Evolutionary conservation across 1,140 invertebrate genomes (phyloP), one percentile per base, ranked within the genome.

Genomic region (Watersipora subatra): DNA sequence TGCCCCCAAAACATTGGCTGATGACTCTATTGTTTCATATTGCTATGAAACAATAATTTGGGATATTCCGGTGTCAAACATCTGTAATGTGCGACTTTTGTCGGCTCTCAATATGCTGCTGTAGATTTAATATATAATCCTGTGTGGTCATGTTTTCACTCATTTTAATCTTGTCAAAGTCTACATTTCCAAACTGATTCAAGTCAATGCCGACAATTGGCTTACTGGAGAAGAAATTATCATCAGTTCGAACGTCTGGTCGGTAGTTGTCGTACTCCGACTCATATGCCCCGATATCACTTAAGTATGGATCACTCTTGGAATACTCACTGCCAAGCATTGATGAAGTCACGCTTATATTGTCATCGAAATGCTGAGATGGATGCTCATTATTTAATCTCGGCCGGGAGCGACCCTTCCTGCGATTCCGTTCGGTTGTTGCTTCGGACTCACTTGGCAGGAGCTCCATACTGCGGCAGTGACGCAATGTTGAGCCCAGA

Each of bases 201-300:
- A 70, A 26, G 62, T 75, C 75, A 27, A 73, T 67, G 66, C 73
- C 71, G 67, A 70, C 71, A 25, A 69, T 66, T 28, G 70, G 72
- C 66, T 73, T 73, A 34, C 69, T 67, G 63, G 74, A 71, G 68
- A 76, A 76, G 26, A 76, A 69, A 69, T 78, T 72, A 1, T 76
- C 73, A 63, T 74, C 73, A 62, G 69, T 71, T 1, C 66, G 66
- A 66, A 72, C 68, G 12, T 69, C 72, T 7, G 71, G 69, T 26
- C 69, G 66, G 46, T 69, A 84, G 72, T 85, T 84, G 67, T 86
- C 85, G 73, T 88, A 88, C 71, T 89, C 87, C 1, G 86, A 88
- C 79, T 91, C 89, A 75, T 90, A 90, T 68, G 64, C 64, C n/a
- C 34, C 34, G 7, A 46, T 46, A 46, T 46, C 34, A 34, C 63